phyloP scores from a whole-genome alignment of 2,797 vertebrate species.

The Graptemys geographica region DNA sequence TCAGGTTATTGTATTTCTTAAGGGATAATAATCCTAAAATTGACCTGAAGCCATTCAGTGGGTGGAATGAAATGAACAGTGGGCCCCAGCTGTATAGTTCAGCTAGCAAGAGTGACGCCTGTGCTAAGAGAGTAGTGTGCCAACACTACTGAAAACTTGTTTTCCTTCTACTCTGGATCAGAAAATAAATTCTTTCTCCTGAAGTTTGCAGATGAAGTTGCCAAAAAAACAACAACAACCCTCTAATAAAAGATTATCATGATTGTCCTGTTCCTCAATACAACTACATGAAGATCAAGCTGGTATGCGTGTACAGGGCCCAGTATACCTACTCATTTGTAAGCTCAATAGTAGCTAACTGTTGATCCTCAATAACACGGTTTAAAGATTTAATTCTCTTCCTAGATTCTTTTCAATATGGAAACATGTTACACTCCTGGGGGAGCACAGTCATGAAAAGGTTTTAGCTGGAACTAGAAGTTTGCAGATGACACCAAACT shows the following conservation, averaged over 20 bases:
- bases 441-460: background rate
- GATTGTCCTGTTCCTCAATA: background rate
- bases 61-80: background rate
- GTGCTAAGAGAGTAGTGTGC: background rate
- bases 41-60: background rate
- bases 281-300: background rate
- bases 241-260: background rate
- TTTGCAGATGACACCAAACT: no score
- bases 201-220: background rate
- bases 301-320: background rate
- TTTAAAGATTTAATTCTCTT: background rate
- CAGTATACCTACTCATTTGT: background rate
- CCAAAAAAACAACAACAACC: background rate
- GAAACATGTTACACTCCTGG: background rate
- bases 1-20: background rate
- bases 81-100: background rate
- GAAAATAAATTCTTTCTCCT: background rate
- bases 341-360: background rate
- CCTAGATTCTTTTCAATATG: background rate
- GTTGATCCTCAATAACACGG: background rate
- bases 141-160: background rate
- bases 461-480: background rate
- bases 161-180: constrained; percentile 13
- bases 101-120: background rate
- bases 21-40: background rate